These are phyloP conservation scores for Anoplophora glabripennis DNA, from an alignment of 1,140 invertebrate genomes.

Conservation along the genomic window DNA sequence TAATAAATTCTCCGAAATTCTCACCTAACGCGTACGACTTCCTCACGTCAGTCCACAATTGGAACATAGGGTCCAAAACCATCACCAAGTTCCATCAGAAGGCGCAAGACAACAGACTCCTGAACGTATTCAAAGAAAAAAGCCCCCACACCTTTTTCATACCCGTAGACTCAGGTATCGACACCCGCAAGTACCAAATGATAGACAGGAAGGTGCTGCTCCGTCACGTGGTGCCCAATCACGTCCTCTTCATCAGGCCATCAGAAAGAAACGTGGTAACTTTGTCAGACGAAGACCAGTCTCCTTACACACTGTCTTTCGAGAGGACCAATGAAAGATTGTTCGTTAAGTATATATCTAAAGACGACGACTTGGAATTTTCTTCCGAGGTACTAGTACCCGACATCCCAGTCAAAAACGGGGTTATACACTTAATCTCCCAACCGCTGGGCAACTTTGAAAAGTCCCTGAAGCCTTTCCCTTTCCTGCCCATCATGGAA, in stretches of 20 bases:
- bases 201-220: slow-evolving; percentile 79
- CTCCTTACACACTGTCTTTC: slow-evolving; percentile 70
- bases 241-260: slow-evolving; percentile 79
- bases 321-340: slow-evolving; percentile 54
- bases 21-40: slow-evolving; percentile 61
- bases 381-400: slow-evolving; percentile 57
- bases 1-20: slow-evolving; percentile 53
- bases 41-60: slow-evolving; percentile 54
- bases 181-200: slow-evolving; percentile 43
- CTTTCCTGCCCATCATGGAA: slow-evolving; percentile 27
- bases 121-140: slow-evolving; percentile 53
- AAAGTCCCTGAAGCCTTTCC: slow-evolving; percentile 26
- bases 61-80: slow-evolving; percentile 8
- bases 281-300: slow-evolving; percentile 71
- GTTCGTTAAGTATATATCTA: slow-evolving; percentile 58
- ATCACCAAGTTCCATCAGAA: slow-evolving; percentile 16
- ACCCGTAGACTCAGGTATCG: slow-evolving; percentile 77
- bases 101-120: slow-evolving; percentile 14
- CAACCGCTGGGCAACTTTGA: slow-evolving; percentile 26
- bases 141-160: slow-evolving; percentile 81
- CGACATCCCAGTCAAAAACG: slow-evolving; percentile 87
- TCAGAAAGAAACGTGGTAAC: slow-evolving; percentile 66
- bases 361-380: slow-evolving; percentile 1
- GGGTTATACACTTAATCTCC: slow-evolving; percentile 85
- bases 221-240: slow-evolving; percentile 78